phyloP scores from a whole-genome alignment of 2,888 invertebrate species.

The Aleiodes alternator region DNA sequence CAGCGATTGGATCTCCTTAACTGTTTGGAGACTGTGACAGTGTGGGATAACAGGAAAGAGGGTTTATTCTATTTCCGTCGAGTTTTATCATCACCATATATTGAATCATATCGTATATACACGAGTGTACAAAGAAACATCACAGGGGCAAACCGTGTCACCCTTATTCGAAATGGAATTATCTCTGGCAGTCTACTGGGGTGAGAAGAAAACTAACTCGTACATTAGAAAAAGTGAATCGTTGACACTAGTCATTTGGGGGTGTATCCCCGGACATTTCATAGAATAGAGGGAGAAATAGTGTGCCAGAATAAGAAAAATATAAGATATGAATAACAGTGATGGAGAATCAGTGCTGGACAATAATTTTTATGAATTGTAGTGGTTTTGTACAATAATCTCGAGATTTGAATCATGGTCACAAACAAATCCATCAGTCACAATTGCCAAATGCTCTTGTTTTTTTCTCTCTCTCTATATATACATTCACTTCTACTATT shows the following conservation, averaged over 20 bases:
- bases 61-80: not conserved
- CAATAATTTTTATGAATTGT: too few relatives aligned
- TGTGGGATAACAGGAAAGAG: constrained; percentile 9
- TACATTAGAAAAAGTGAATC: too few relatives aligned
- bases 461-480: not conserved
- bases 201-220: too few relatives aligned
- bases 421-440: constrained; percentile 68
- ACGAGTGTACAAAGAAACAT: constrained; percentile 5
- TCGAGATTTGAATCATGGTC: constrained; percentile 53
- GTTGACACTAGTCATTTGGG: too few relatives aligned
- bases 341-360: too few relatives aligned
- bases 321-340: not conserved
- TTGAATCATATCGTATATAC: not conserved
- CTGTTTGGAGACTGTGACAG: too few relatives aligned
- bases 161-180: too few relatives aligned
- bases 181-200: too few relatives aligned
- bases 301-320: constrained; percentile 30
- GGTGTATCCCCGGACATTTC: too few relatives aligned
- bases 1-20: too few relatives aligned
- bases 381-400: constrained; percentile 44
- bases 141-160: not conserved
- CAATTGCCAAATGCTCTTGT: constrained; percentile 47
- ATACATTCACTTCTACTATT: constrained; percentile 50
- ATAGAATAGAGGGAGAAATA: not conserved
- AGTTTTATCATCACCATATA: too few relatives aligned